Evolutionary conservation across 2,797 vertebrate species (phyloP).

Genomic region (Leucoraja ocellata): DNA sequence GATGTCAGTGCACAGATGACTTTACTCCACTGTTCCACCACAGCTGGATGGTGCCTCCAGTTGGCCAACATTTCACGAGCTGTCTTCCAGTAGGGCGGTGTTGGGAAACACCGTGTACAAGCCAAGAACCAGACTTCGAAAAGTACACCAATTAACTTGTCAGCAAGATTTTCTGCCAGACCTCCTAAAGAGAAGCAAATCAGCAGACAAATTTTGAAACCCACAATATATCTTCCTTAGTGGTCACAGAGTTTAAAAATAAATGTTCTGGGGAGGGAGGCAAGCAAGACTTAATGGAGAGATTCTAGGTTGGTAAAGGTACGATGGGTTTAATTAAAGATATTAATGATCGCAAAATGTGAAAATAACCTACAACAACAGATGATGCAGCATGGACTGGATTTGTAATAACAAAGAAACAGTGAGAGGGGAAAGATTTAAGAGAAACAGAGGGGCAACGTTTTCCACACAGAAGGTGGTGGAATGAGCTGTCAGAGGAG

Average conservation of each 20-base stretch:
- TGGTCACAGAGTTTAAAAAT: background rate
- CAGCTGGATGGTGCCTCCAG: conserved; percentile 82
- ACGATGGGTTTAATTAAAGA: background rate
- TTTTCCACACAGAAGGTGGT: too few relatives aligned
- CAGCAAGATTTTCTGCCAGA: conserved; percentile 79
- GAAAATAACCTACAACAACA: background rate
- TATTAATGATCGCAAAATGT: background rate
- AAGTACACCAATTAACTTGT: conserved; percentile 77
- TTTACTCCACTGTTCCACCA: conserved; percentile 86
- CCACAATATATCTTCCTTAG: background rate
- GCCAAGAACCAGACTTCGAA: conserved; percentile 87
- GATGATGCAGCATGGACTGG: background rate
- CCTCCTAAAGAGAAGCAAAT: conserved; percentile 58
- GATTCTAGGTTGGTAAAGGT: background rate
- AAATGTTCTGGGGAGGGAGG: background rate
- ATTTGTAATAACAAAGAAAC: background rate
- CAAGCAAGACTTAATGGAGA: too few relatives aligned
- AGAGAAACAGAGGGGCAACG: too few relatives aligned
- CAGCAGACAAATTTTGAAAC: background rate
- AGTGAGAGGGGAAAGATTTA: too few relatives aligned
- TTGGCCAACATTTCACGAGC: conserved; percentile 86
- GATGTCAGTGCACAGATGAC: conserved; percentile 80
- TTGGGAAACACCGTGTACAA: conserved; percentile 80
- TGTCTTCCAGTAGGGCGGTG: conserved; percentile 83
- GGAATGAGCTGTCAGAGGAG: too few relatives aligned